These are phyloP conservation scores for Pteronura brasiliensis DNA, from an alignment of 2,113 vertebrate species.

Conservation along the genomic window DNA sequence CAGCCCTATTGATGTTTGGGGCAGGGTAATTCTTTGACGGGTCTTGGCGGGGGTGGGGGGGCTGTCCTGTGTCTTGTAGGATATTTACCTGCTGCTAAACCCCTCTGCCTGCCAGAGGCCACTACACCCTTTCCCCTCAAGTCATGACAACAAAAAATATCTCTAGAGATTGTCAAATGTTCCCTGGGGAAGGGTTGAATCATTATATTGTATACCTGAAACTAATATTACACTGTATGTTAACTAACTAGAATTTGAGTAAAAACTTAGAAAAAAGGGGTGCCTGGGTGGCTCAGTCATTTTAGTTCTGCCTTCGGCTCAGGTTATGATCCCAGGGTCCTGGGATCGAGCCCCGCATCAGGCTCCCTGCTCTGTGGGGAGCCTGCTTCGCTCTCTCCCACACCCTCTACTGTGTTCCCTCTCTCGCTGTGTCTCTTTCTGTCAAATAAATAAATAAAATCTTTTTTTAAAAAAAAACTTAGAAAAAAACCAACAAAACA, in stretches of 20 bases:
- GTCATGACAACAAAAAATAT: neutral
- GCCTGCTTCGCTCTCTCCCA: no score
- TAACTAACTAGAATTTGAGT: neutral
- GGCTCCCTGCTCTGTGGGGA: no score
- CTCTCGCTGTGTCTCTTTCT: no score
- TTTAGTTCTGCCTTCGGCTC: no score
- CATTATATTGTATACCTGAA: neutral
- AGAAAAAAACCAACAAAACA: neutral
- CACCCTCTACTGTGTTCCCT: no score
- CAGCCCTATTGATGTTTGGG: neutral
- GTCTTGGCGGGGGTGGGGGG: fast-evolving
- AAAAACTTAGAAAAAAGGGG: neutral
- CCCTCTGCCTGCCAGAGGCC: neutral
- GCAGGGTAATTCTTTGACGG: neutral
- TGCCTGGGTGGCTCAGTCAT: neutral
- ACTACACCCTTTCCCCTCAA: neutral
- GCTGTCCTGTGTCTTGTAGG: neutral
- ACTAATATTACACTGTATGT: neutral
- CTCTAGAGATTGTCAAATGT: neutral
- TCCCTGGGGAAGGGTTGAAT: neutral
- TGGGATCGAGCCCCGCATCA: no score
- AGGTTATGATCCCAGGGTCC: no score
- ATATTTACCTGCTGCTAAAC: neutral
- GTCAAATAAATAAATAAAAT: no score
- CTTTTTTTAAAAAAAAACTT: no score